Conservation (phyloP, 2,797 vertebrate genomes). For the Tenualosa thibaudeaui region DNA sequence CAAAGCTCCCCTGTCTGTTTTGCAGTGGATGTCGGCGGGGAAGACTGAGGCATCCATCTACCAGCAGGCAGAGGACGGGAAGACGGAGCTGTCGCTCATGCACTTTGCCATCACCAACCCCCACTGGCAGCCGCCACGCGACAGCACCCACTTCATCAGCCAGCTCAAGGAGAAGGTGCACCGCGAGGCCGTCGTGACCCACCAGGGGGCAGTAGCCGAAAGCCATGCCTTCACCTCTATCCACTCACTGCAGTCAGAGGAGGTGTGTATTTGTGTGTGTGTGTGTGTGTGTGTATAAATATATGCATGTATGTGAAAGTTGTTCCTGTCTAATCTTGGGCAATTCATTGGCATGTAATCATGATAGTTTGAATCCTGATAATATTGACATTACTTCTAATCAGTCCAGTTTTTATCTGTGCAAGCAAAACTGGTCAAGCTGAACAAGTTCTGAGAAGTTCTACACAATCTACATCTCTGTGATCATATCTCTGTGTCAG, state of each 20-base stretch:
- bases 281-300: not conserved
- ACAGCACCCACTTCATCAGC: conserved; percentile 95
- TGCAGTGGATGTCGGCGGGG: conserved; percentile 93
- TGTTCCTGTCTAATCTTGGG: not conserved
- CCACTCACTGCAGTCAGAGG: conserved; percentile 84
- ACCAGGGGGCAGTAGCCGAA: conserved; percentile 78
- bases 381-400: not conserved
- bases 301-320: not conserved
- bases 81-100: conserved; percentile 97
- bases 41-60: conserved; percentile 97
- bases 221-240: conserved; percentile 82
- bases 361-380: not conserved
- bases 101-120: conserved; percentile 98
- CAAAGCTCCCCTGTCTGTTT: not conserved
- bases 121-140: conserved; percentile 92
- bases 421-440: not conserved
- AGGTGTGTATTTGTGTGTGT: conserved; percentile 71
- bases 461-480: too few relatives aligned
- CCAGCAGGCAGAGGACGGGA: conserved; percentile 96
- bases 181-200: conserved; percentile 80
- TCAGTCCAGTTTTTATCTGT: not conserved
- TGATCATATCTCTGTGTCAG: too few relatives aligned
- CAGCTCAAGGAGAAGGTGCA: conserved; percentile 95
- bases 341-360: not conserved
- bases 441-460: not conserved